Percentiles rank a stretch among this genome's conserved stretches.
These are phyloP conservation scores for Lepidothrix coronata DNA, from an alignment of 2,113 vertebrate genomes.

Conservation along the genomic window DNA sequence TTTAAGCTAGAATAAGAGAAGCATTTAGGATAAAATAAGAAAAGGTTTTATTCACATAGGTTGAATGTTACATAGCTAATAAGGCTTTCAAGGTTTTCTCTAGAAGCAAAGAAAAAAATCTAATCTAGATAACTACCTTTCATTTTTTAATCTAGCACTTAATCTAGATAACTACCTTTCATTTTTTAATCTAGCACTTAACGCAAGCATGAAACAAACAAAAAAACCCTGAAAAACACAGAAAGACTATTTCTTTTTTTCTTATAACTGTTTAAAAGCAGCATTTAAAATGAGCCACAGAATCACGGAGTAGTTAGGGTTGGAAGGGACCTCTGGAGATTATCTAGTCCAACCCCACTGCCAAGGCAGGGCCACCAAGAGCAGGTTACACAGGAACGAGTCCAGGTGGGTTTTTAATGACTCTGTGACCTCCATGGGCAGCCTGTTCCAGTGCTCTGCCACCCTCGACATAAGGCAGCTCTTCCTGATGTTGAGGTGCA, in stretches of 20 bases:
- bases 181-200: background rate
- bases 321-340: background rate
- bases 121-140: background rate
- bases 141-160: background rate
- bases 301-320: background rate
- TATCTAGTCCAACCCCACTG: rapidly evolving
- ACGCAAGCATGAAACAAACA: background rate
- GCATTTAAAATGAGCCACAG: background rate
- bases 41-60: background rate
- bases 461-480: background rate
- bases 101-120: background rate
- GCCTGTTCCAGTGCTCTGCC: background rate
- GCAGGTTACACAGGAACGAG: rapidly evolving
- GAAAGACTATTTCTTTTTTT: background rate
- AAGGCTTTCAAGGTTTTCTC: background rate
- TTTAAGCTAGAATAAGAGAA: background rate
- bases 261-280: background rate
- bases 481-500: background rate
- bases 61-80: background rate
- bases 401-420: background rate
- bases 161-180: background rate
- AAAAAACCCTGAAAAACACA: background rate
- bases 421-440: background rate
- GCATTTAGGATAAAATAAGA: background rate
- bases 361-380: too few relatives aligned